Conservation (phyloP, 2,113 vertebrate genomes). For the human region DNA sequence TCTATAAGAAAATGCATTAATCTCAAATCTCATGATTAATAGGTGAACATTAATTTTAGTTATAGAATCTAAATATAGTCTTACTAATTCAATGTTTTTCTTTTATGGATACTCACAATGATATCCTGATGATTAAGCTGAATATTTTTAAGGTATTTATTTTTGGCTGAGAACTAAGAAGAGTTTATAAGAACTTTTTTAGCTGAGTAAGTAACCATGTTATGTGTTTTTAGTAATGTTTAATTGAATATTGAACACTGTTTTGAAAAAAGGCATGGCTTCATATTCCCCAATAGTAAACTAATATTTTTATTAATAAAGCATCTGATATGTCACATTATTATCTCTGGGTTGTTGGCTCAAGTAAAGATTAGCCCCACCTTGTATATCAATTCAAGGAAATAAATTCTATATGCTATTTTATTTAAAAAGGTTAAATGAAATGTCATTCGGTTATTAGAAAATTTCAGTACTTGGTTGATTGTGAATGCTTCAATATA, state of each 20-base stretch:
- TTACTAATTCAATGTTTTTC: conserved; percentile 16
- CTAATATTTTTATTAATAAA: conserved; percentile 61
- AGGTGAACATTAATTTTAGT: conserved; percentile 36
- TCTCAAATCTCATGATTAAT: neutral
- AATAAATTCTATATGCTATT: conserved; percentile 68
- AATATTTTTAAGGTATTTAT: neutral
- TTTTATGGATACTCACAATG: neutral
- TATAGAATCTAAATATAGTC: neutral
- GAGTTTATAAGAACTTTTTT: neutral
- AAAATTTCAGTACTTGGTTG: conserved; percentile 69
- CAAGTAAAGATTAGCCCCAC: conserved; percentile 68
- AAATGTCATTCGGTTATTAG: conserved; percentile 74
- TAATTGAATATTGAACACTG: neutral
- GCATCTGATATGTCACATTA: conserved; percentile 45
- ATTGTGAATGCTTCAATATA: conserved; percentile 63
- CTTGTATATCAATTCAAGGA: conserved; percentile 42
- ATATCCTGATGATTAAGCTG: neutral
- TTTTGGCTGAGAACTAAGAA: neutral
- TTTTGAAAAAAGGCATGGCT: neutral
- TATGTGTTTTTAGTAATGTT: neutral
- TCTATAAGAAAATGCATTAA: neutral
- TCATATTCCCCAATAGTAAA: neutral
- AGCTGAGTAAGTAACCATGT: neutral
- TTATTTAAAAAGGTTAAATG: conserved; percentile 76
- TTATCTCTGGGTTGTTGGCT: conserved; percentile 56